Conservation (phyloP, 2,797 vertebrate genomes). For the Rhincodon typus region DNA sequence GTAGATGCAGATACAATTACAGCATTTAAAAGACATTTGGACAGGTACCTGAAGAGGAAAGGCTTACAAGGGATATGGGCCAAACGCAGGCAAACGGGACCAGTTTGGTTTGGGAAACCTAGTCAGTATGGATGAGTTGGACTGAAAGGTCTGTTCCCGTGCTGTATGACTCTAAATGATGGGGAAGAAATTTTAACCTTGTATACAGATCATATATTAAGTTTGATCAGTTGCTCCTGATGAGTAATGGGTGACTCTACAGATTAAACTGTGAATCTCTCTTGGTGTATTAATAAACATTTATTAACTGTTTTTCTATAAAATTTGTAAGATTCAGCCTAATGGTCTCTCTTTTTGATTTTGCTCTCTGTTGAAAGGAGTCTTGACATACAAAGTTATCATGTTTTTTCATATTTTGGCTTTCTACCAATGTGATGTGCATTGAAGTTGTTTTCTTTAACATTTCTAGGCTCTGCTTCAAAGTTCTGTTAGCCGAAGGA, state of each 20-base stretch:
- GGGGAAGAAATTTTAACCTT: not conserved
- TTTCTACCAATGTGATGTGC: not conserved
- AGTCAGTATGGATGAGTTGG: no score
- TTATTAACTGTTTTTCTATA: not conserved
- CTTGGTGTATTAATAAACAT: not conserved
- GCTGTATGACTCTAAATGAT: no score
- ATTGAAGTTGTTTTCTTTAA: not conserved
- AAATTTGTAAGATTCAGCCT: not conserved
- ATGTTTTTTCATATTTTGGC: not conserved
- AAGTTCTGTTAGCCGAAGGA: slow-evolving; percentile 91
- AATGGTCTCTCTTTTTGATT: not conserved
- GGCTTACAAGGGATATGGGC: no score
- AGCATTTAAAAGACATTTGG: no score
- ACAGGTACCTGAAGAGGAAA: no score
- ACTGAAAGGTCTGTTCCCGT: no score
- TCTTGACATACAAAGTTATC: not conserved
- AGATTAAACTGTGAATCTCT: not conserved
- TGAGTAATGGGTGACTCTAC: not conserved
- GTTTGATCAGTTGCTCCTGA: not conserved
- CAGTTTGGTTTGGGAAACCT: no score
- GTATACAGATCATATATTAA: not conserved
- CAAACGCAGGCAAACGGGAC: no score
- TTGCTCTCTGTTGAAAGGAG: not conserved
- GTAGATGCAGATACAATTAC: no score
- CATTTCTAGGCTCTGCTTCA: slow-evolving; percentile 78